Evolutionary conservation across 2,888 invertebrate species (phyloP), one percentile per base, ranked within the genome.

Genomic region (Baronia brevicornis): DNA sequence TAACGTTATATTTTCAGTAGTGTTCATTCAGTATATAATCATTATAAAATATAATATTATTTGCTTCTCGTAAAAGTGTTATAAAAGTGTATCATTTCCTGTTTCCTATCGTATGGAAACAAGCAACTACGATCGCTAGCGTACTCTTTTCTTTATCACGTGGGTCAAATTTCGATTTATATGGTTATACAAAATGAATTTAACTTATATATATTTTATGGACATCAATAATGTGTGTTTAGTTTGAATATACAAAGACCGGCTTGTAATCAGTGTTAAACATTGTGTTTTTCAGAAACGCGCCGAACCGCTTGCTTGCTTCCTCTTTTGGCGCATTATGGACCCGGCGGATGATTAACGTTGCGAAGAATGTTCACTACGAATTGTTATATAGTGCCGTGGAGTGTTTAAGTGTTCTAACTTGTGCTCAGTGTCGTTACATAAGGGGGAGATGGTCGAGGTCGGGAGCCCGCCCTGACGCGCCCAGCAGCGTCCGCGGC

Each of bases 91-190:
- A 68, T 66, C 71, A 73, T 80, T 84, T 84, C 82, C 82, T 82
- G 82, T 78, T 72, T 70, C 65, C 56, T 70, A 72, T 70, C 66
- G 33, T 47, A 48, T 37, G 52, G 58, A 80, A 84, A 79, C 82
- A 80, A 79, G 73, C 72, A 68, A 75, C 71, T 77, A 68, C 75
- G 71, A 65, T 51, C 59, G 62, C 72, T 73, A 72, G 73, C 67
- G 63, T 66, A 75, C 67, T 72, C 67, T 71, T 72, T 74, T 77
- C 65, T 64, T 73, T 78, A 84, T 84, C 84, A 84, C 84, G 84
- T 84, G 84, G 84, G 82, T 77, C 62, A 69, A 71, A 72, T 78
- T 77, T 82, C 59, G 65, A 73, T 70, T 69, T 64, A 57, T 57
- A 54, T 51, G 45, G 51, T 53, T 57, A 36, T 45, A 36, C 46